Evolutionary conservation across 2,113 vertebrate species (phyloP), one percentile per base, ranked within the genome.

Genomic region (Calypte anna): DNA sequence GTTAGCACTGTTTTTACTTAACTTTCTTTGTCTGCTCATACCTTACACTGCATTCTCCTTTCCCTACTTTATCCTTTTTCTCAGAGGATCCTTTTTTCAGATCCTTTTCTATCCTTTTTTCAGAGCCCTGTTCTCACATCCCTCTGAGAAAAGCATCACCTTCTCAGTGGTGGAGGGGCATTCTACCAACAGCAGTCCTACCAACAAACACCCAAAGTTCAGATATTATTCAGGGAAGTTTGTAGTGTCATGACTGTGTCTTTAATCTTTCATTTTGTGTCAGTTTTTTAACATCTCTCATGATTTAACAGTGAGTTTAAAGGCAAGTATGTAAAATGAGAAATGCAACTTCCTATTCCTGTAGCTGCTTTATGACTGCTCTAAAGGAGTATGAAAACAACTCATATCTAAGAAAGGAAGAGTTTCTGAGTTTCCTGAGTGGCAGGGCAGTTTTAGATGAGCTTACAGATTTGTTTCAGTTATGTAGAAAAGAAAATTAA

Each of bases 301-400:
- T 73, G 79, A 92, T 92, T 89, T 89, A 78, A 46, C 33, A 31
- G 21, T 84, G 48, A 73, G 27, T 82, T 93, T 69, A 91, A 30
- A 90, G 22, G 50, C 30, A 69, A 72, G 40, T 15, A 81, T 10
- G 18, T 59, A 58, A 81, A 94, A 74, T 43, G 28, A 88, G 48
- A 66, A 92, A 48, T 48, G 48, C 25, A 78, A 63, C 48, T 81
- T 86, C 23, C 25, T 74, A 55, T 83, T 89, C n/a, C 54, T 50
- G 24, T 50, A 82, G 12, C 24, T 76, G 44, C 44, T 87, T 91
- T 92, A 72, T 72, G 66, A 67, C 31, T 67, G 14, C 28, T 82
- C 69, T 66, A 58, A 87, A 73, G 44, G 22, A 70, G 4, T 48
- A 75, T 31, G 18, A 87, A 84, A 81, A 77, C 8, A 88, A 64